These are phyloP conservation scores for Hylomyscus alleni DNA, from an alignment of 2,797 vertebrate species.

Conservation along the genomic window DNA sequence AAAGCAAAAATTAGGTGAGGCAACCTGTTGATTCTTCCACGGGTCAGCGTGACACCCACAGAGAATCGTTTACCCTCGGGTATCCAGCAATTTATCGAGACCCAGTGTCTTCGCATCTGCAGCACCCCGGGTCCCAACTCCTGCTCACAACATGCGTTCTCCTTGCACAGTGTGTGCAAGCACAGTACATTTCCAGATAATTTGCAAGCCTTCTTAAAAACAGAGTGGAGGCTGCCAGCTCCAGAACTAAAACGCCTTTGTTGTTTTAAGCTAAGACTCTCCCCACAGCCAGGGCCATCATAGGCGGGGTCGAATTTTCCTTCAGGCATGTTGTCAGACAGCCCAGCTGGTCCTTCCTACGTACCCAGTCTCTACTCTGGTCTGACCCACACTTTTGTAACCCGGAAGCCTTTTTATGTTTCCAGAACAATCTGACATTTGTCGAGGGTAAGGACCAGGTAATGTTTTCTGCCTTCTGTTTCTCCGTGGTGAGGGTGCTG, in stretches of 20 bases:
- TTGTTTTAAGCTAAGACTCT: conserved; percentile 6
- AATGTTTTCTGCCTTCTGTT: not conserved
- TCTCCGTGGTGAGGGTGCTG: not conserved
- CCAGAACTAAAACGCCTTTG: not conserved
- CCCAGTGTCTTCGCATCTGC: no score
- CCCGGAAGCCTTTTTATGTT: not conserved
- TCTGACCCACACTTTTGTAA: not conserved
- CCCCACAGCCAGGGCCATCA: not conserved
- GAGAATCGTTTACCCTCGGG: fast-evolving
- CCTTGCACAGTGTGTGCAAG: not conserved
- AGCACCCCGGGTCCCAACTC: not conserved
- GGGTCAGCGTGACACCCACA: fast-evolving
- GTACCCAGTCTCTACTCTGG: fast-evolving
- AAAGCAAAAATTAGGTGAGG: conserved; percentile 18
- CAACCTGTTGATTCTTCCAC: not conserved
- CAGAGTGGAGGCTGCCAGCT: not conserved
- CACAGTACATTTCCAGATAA: not conserved
- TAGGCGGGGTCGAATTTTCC: not conserved
- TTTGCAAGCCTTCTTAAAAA: not conserved
- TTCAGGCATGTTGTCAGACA: not conserved
- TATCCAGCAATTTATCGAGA: not conserved
- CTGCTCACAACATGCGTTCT: not conserved
- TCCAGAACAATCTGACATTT: not conserved
- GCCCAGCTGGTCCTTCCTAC: not conserved
- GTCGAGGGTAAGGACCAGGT: not conserved